A percentile compares a stretch with the other conserved stretches of the same genome.
Evolutionary conservation across 64 coral and sea anemone species (phyloP).

Genomic region (Pocillopora damicornis): DNA sequence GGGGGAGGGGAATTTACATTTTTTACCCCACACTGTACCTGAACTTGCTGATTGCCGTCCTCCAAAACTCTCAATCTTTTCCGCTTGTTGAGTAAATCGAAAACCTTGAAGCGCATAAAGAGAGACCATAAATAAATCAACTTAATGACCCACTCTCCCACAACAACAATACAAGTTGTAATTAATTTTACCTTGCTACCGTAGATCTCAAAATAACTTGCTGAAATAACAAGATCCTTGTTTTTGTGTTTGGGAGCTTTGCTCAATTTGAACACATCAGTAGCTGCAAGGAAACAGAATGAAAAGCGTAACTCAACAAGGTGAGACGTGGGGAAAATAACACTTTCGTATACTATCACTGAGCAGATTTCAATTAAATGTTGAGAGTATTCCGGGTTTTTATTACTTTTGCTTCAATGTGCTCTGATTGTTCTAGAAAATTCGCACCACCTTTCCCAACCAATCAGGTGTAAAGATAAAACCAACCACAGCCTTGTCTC

Average conservation of each 20-base stretch:
- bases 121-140: not conserved
- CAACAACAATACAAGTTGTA: not conserved
- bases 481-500: too few species aligned
- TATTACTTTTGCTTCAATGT: not conserved
- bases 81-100: constrained; percentile 95
- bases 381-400: not conserved
- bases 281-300: constrained; percentile 46
- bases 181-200: constrained; percentile 63
- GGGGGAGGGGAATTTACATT: not conserved
- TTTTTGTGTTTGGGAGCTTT: constrained; percentile 91
- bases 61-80: constrained; percentile 87
- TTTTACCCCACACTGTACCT: constrained; percentile 42
- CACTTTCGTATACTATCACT: too few species aligned
- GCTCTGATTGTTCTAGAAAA: too few species aligned
- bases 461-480: too few species aligned
- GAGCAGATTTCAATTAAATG: too few species aligned
- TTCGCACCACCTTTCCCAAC: too few species aligned
- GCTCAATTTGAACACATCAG: constrained; percentile 86
- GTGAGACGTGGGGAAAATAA: not conserved
- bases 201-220: constrained; percentile 98
- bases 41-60: constrained; percentile 95
- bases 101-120: constrained; percentile 55
- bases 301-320: not conserved
- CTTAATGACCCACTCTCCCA: not conserved
- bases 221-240: constrained; percentile 93